Conservation (phyloP, 2,113 vertebrate genomes). For the Neofelis nebulosa region DNA sequence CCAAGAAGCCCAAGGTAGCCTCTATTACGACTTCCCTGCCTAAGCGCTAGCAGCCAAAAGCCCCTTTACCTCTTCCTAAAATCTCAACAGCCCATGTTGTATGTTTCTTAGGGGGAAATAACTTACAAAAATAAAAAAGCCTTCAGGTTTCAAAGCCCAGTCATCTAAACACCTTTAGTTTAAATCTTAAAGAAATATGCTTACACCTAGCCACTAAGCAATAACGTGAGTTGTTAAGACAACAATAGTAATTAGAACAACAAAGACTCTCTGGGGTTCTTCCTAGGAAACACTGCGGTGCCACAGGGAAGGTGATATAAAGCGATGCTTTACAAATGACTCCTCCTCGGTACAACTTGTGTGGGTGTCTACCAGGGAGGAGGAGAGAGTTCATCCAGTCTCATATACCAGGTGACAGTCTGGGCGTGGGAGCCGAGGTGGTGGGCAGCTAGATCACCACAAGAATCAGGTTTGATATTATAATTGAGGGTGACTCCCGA, state of each 20-base stretch:
- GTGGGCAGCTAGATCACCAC: neutral
- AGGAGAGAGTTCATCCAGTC: neutral
- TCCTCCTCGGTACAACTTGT: neutral
- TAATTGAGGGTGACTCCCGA: slow-evolving; percentile 8
- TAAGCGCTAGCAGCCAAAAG: neutral
- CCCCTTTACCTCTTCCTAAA: neutral
- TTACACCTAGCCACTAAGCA: neutral
- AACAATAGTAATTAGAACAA: neutral
- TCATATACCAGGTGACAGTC: neutral
- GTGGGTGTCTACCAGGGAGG: neutral
- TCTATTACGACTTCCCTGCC: neutral
- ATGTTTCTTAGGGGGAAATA: neutral
- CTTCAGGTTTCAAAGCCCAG: neutral
- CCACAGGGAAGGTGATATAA: neutral
- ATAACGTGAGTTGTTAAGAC: neutral
- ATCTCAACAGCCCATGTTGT: neutral
- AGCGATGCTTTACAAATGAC: neutral
- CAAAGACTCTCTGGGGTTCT: neutral
- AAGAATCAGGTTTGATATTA: neutral
- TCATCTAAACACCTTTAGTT: neutral
- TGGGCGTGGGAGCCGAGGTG: neutral
- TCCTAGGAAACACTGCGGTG: neutral
- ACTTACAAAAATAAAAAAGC: neutral
- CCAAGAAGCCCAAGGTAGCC: neutral
- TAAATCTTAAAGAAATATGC: neutral